These are phyloP conservation scores for Acanthopagrus latus DNA, from an alignment of 2,797 vertebrate genomes.

Conservation along the genomic window DNA sequence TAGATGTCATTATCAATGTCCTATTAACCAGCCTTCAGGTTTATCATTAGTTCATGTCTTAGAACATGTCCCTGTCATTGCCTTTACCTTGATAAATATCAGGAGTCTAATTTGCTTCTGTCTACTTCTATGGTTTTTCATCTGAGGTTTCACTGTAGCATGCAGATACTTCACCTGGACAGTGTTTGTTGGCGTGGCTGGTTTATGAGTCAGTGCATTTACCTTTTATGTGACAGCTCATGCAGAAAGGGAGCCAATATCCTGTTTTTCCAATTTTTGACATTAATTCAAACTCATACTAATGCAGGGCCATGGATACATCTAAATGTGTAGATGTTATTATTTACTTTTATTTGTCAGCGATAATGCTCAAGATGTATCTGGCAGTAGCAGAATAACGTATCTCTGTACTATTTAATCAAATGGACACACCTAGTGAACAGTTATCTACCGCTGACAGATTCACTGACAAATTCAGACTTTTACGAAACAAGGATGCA, in stretches of 20 bases:
- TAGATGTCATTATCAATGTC: neutral
- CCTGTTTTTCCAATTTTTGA: neutral
- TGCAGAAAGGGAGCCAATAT: neutral
- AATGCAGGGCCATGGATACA: neutral
- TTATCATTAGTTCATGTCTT: neutral
- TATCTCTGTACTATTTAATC: neutral
- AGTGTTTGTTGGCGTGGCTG: neutral
- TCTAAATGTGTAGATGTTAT: neutral
- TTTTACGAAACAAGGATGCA: neutral
- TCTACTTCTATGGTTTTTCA: neutral
- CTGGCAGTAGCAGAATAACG: neutral
- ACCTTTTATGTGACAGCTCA: conserved; percentile 3
- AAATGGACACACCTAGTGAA: neutral
- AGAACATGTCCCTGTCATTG: neutral
- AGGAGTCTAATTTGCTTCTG: neutral
- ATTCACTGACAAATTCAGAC: neutral
- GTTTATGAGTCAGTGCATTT: conserved; percentile 7
- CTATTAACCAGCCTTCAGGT: neutral
- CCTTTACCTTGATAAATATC: conserved; percentile 4
- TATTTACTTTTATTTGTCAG: neutral
- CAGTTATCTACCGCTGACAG: neutral
- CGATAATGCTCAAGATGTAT: neutral
- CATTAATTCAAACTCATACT: conserved; percentile 2
- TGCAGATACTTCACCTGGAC: neutral
- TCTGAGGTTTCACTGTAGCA: neutral